These are phyloP conservation scores for Zaprionus kolodkinae DNA, from an alignment of 1,140 invertebrate species.

Conservation along the genomic window DNA sequence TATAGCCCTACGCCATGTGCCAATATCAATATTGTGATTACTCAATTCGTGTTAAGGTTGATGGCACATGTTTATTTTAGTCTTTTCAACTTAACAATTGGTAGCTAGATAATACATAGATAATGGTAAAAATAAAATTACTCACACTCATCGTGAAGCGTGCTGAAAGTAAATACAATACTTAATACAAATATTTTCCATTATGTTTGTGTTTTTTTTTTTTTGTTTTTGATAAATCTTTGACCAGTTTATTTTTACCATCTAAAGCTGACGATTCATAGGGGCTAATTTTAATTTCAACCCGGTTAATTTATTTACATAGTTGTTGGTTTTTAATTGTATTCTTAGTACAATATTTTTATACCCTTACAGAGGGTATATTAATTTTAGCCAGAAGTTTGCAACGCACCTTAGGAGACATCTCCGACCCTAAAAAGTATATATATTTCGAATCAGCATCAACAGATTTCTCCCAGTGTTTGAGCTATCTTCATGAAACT, in stretches of 20 bases:
- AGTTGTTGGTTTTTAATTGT: not conserved
- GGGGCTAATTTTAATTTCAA: too few relatives aligned
- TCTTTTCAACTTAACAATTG: constrained; percentile 1
- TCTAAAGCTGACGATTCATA: not conserved
- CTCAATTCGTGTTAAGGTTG: constrained; percentile 43
- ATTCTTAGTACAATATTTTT: not conserved
- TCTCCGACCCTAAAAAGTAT: too few relatives aligned
- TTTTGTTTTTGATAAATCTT: not conserved
- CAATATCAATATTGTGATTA: constrained; percentile 32
- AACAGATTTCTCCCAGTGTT: too few relatives aligned
- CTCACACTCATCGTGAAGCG: not conserved
- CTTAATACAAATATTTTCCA: too few relatives aligned
- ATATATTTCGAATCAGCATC: too few relatives aligned
- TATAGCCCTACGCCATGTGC: not conserved
- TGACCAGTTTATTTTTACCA: not conserved
- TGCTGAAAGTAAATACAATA: too few relatives aligned
- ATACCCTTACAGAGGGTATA: too few relatives aligned
- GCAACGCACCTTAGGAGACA: too few relatives aligned
- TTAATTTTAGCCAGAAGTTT: too few relatives aligned
- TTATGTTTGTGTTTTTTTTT: too few relatives aligned
- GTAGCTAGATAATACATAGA: constrained; percentile 15
- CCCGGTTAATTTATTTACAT: not conserved
- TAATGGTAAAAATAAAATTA: not conserved
- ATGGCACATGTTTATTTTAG: constrained; percentile 27
- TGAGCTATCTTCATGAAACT: too few relatives aligned